Conservation (phyloP, 2,888 invertebrate genomes). For the Timandra comae region DNA sequence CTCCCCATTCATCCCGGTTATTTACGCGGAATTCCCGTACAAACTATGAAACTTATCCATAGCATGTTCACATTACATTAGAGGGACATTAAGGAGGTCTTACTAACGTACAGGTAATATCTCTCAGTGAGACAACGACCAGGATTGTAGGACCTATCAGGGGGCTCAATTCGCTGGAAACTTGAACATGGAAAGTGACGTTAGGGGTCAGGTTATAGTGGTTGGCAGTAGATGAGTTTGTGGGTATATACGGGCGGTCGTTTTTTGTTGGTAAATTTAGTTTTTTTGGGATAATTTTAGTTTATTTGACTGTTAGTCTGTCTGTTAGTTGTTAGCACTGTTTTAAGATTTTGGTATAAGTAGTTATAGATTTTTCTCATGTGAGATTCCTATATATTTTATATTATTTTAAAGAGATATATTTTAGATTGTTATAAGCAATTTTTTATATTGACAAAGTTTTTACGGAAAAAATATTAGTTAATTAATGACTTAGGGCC, state of each 20-base stretch:
- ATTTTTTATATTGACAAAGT: no score
- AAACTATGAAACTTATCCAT: not conserved
- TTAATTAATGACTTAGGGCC: no score
- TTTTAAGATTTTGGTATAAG: no score
- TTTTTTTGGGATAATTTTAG: no score
- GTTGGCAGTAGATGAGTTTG: not conserved
- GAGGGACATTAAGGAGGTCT: constrained; percentile 8
- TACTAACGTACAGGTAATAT: constrained; percentile 9
- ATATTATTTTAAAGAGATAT: no score
- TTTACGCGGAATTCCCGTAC: not conserved
- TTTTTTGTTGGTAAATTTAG: no score
- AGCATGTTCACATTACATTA: constrained; percentile 6
- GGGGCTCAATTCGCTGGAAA: not conserved
- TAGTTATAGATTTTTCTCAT: no score
- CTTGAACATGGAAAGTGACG: not conserved
- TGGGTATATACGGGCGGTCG: not conserved
- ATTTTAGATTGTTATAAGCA: no score
- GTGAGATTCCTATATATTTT: no score
- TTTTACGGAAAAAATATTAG: no score
- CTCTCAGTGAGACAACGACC: constrained; percentile 3
- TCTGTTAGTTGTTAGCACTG: no score
- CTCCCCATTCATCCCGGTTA: not conserved
- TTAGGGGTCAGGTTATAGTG: not conserved
- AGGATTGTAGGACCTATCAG: constrained; percentile 1
- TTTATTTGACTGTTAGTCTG: no score